A percentile compares a stretch with the other conserved stretches of the same genome.
phyloP scores from a whole-genome alignment of 2,888 invertebrate species.

The Hirtodrosophila duncani region DNA sequence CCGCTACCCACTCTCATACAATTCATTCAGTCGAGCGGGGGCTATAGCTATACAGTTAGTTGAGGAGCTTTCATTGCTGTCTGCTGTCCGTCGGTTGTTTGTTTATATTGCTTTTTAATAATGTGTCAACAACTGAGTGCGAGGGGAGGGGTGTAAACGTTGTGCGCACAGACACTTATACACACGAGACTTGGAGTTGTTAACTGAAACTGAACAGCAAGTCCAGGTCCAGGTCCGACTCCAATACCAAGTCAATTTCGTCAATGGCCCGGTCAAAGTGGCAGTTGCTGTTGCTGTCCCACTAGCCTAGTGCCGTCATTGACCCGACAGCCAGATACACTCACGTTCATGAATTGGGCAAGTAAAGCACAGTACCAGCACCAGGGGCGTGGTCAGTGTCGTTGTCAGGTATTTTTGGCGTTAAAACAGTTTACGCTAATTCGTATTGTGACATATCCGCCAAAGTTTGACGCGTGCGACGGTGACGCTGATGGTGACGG shows the following conservation, averaged over 20 bases:
- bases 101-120: slow-evolving; percentile 68
- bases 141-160: slow-evolving; percentile 59
- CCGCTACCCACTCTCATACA: slow-evolving; percentile 28
- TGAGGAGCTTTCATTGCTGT: slow-evolving; percentile 46
- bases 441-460: slow-evolving; percentile 62
- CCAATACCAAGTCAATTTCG: slow-evolving; percentile 40
- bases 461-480: slow-evolving; percentile 45
- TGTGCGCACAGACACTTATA: slow-evolving; percentile 31
- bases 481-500: too few relatives aligned
- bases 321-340: slow-evolving; percentile 35
- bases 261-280: slow-evolving; percentile 36
- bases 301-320: slow-evolving; percentile 36
- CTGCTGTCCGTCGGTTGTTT: slow-evolving; percentile 49
- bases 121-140: slow-evolving; percentile 47
- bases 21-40: slow-evolving; percentile 27
- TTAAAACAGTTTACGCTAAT: slow-evolving; percentile 72
- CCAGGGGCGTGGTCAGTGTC: slow-evolving; percentile 18
- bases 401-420: slow-evolving; percentile 44
- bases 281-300: slow-evolving; percentile 23
- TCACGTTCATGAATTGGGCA: slow-evolving; percentile 36
- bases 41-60: slow-evolving; percentile 2
- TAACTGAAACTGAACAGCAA: background rate
- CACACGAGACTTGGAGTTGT: background rate
- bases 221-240: slow-evolving; percentile 4
- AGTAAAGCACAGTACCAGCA: slow-evolving; percentile 8